Evolutionary conservation across 2,797 vertebrate species (phyloP), one percentile per base, ranked within the genome.

Genomic region (Pseudopleuronectes americanus): DNA sequence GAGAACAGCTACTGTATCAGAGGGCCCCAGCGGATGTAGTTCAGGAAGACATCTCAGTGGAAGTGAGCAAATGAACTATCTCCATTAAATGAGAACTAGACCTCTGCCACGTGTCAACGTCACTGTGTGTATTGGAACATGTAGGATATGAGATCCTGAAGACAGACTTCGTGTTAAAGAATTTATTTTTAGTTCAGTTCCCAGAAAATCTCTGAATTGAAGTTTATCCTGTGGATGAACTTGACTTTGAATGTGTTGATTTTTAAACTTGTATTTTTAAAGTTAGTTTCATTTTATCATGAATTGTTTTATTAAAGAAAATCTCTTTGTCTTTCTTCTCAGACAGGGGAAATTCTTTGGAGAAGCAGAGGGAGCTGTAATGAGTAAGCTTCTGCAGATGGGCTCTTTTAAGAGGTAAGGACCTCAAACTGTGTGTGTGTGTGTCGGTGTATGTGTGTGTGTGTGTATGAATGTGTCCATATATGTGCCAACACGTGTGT

Each of bases 271-370:
- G 4, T 21, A 24, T n/a, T 23, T 49, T 71, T 17, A 13, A 55
- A 70, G n/a, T 52, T 16, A 8, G 8, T 49, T 16, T 22, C 13
- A 57, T 70, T 70, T 73, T 57, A 8, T 52, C 59, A 28, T 51
- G 59, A 57, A 23, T 63, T 43, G 12, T 61, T 76, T 49, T 31
- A 31, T 58, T 74, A 33, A 60, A 64, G 38, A 36, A 24, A 64
- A 61, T 54, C 33, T 73, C 24, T 76, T 62, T 71, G 23, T 26
- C 21, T 63, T 64, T 8, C 81, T 52, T 83, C 62, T 77, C 90
- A 98, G 97, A 99, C 97, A n/a, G 17, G 97, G 97, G 71, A 95
- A 95, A 72, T 99, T 99, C 85, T 98, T 99, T 85, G 97, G 97
- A 51, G 96, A 98, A 82, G 93, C 96, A 57, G 97, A 99, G 87